Evolutionary conservation across 2,113 vertebrate species (phyloP).

Genomic region (Tursiops truncatus): DNA sequence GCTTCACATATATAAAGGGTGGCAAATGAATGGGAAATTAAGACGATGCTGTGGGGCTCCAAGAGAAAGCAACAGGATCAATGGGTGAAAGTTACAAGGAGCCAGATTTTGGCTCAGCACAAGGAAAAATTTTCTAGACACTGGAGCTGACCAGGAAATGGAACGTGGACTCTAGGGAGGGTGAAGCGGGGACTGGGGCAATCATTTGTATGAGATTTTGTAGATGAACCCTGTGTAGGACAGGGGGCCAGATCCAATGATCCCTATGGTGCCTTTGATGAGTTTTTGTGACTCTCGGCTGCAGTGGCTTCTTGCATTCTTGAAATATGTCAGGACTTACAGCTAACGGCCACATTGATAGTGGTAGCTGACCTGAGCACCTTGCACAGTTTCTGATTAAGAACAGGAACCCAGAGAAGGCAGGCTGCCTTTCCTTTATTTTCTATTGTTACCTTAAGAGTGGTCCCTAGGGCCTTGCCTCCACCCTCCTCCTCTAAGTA

Average conservation of each 20-base stretch:
- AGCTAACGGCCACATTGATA: not conserved
- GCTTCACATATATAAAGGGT: not conserved
- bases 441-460: not conserved
- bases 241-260: not conserved
- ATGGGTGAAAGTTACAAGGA: not conserved
- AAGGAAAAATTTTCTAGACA: not conserved
- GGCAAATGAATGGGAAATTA: not conserved
- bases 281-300: not conserved
- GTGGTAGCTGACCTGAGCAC: not conserved
- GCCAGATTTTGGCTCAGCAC: not conserved
- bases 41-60: not conserved
- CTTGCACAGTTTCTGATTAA: not conserved
- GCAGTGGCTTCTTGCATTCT: not conserved
- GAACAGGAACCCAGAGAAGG: not conserved
- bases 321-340: not conserved
- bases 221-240: not conserved
- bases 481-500: not conserved
- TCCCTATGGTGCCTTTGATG: not conserved
- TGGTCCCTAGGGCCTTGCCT: not conserved
- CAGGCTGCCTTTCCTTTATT: not conserved
- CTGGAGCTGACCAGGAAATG: not conserved
- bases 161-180: not conserved
- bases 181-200: not conserved
- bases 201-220: not conserved
- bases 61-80: not conserved